Conservation (phyloP, 2,113 vertebrate genomes). For the Coptodon rendalli region DNA sequence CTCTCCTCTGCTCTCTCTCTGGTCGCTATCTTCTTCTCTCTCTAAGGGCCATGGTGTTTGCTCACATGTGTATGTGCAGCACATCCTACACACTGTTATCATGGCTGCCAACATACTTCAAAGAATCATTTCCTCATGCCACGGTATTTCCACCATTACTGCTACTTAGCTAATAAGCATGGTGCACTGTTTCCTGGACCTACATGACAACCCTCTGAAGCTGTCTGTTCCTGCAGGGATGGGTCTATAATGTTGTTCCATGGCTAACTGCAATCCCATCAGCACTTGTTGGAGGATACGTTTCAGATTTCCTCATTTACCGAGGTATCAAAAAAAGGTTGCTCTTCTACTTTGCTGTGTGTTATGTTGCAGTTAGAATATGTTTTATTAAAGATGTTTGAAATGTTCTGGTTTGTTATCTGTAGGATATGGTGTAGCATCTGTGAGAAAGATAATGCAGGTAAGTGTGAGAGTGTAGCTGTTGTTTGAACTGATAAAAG, state of each 20-base stretch:
- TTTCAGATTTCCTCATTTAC: constrained; percentile 80
- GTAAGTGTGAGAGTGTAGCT: constrained; percentile 53
- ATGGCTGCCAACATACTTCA: constrained; percentile 90
- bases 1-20: background rate
- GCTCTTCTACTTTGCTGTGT: background rate
- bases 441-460: constrained; percentile 87
- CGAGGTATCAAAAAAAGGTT: constrained; percentile 64
- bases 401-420: background rate
- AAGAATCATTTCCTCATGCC: constrained; percentile 79
- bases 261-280: constrained; percentile 83
- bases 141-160: constrained; percentile 61
- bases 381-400: background rate
- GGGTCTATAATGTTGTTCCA: constrained; percentile 85
- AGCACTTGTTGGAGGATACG: constrained; percentile 75
- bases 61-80: constrained; percentile 77
- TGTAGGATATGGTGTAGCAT: constrained; percentile 74
- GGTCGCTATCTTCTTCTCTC: background rate
- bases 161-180: background rate
- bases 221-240: constrained; percentile 70
- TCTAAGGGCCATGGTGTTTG: constrained; percentile 79
- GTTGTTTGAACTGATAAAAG: background rate
- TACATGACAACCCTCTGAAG: background rate
- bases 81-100: constrained; percentile 81
- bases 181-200: background rate
- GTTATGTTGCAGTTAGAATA: background rate